Evolutionary conservation across 2,888 invertebrate species (phyloP), one percentile per base, ranked within the genome.

Genomic region (Amphimallon solstitiale): DNA sequence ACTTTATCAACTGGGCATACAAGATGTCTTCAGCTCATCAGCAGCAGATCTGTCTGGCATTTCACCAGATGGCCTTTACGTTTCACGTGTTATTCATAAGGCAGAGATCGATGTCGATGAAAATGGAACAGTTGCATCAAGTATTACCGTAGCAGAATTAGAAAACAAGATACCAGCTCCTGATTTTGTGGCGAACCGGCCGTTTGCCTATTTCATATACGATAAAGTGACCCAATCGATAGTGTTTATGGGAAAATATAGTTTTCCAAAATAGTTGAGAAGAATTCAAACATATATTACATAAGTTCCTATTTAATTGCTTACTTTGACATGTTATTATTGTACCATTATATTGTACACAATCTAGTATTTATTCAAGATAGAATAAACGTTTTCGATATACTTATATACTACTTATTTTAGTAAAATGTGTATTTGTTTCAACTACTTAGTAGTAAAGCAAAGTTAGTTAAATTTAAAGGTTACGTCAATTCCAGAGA

Each of bases 31-130:
- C 75, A 84, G 88, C 72, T 81, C 85, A 0, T 78, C 79, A 2
- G 70, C 76, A 1, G 89, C 90, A 0, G 84, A 86, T 75, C 85
- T 92, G 38, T 78, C 84, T 9, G 83, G 84, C 29, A 86, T 91
- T 38, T 84, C 85, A 0, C 79, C 81, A 2, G 85, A 87, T 49
- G 80, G 84, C 48, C 83, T 89, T 43, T 87, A 83, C 69, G 84
- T 92, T 3, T 87, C 88, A 0, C 84, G 87, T 5, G 84, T 90
- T 12, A 84, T 92, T 1, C 92, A 92, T 76, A 90, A 89, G 73
- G 90, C 92, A 4, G 88, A 88, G 73, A 90, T 92, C 68, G 89
- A 91, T 76, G 91, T 92, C 0, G 88, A 89, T 21, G 92, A 92
- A 79, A 85, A 90, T 65, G 92, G 92, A 3, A 92, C 91, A 0